These are phyloP conservation scores for Tricholauxania praeusta DNA, from an alignment of 2,888 invertebrate genomes.

Conservation along the genomic window DNA sequence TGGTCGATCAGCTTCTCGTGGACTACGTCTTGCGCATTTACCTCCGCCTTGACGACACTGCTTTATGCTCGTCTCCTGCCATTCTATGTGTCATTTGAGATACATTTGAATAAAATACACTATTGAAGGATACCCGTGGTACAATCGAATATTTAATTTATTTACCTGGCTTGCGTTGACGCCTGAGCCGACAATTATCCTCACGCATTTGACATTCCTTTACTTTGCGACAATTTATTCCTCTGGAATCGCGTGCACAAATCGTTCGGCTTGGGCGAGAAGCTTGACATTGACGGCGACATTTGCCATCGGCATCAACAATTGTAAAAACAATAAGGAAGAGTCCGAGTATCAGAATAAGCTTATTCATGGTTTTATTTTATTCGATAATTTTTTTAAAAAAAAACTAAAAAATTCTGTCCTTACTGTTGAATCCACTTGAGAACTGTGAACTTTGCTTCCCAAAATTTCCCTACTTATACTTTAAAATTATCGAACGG, in stretches of 20 bases:
- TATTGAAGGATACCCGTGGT: too few species aligned
- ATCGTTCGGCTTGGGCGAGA: constrained; percentile 37
- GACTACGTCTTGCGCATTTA: constrained; percentile 32
- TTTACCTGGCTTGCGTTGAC: not conserved
- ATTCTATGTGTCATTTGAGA: too few species aligned
- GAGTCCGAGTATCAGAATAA: constrained; percentile 23
- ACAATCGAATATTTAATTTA: too few species aligned
- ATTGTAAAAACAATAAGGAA: constrained; percentile 38
- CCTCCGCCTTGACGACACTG: constrained; percentile 40
- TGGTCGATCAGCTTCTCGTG: not conserved
- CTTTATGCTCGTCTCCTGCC: not conserved
- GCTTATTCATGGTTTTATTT: constrained; percentile 37
- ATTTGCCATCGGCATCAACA: constrained; percentile 5
- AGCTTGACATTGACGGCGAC: constrained; percentile 44
- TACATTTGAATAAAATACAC: too few species aligned
- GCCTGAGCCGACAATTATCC: constrained; percentile 49
- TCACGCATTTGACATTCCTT: constrained; percentile 51
- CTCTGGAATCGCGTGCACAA: constrained; percentile 47
- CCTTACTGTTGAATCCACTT: too few species aligned
- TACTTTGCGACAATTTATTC: constrained; percentile 48
- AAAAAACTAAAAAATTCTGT: too few species aligned
- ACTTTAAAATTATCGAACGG: too few species aligned
- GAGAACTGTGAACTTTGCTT: too few species aligned
- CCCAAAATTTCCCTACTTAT: too few species aligned
- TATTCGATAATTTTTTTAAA: not conserved